These are phyloP conservation scores for Eudyptes chrysolophus DNA, from an alignment of 2,113 vertebrate species.

Conservation along the genomic window DNA sequence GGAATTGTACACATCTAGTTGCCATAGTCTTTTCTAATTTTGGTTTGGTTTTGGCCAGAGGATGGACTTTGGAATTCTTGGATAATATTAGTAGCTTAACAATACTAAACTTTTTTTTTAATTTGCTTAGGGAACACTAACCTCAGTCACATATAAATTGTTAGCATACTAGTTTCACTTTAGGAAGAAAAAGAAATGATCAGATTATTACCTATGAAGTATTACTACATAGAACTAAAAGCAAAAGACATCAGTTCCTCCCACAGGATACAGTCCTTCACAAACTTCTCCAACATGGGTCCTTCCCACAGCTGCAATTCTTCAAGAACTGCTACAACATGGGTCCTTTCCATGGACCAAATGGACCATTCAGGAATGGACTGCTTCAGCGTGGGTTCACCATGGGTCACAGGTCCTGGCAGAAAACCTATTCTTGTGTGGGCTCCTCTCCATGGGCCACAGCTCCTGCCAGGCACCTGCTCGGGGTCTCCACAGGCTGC, in stretches of 20 bases:
- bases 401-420: too few species aligned
- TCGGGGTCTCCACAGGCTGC: neutral
- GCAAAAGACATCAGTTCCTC: neutral
- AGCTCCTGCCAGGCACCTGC: neutral
- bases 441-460: neutral
- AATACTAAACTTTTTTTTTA: neutral
- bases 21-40: neutral
- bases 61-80: neutral
- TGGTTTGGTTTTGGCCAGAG: neutral
- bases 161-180: neutral
- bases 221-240: neutral
- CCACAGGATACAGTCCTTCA: neutral
- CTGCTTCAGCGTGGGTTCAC: neutral
- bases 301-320: neutral
- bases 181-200: neutral
- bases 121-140: neutral
- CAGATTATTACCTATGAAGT: neutral
- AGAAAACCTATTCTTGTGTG: neutral
- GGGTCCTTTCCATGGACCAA: neutral
- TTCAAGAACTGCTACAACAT: neutral
- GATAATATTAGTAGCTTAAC: neutral
- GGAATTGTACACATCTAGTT: neutral
- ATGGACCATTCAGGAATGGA: too few species aligned
- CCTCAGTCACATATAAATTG: neutral
- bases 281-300: neutral